A percentile compares a stretch with the other conserved stretches of the same genome.
phyloP scores from a whole-genome alignment of 2,113 vertebrate species.

The Cepphus grylle region DNA sequence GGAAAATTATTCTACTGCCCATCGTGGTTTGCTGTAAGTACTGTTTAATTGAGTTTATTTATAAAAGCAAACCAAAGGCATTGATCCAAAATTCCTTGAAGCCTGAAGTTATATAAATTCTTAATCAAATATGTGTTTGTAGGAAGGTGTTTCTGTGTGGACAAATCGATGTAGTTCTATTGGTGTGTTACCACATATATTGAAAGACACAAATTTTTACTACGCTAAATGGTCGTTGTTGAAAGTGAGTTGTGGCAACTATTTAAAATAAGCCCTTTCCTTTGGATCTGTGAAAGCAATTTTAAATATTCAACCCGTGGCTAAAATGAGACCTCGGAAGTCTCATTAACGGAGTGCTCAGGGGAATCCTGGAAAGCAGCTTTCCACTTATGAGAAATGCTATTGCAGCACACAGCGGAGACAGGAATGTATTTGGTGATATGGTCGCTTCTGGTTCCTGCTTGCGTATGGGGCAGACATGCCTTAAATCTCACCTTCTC shows the following conservation, averaged over 20 bases:
- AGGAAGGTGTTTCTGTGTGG: neutral
- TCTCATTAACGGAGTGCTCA: neutral
- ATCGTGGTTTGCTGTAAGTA: neutral
- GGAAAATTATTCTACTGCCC: conserved; percentile 4
- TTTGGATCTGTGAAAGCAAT: neutral
- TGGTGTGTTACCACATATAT: neutral
- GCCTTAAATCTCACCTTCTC: neutral
- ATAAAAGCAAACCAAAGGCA: conserved; percentile 25
- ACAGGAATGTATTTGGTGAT: rapidly evolving
- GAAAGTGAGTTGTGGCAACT: neutral
- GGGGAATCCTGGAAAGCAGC: neutral
- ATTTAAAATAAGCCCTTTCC: neutral
- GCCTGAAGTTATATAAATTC: conserved; percentile 25
- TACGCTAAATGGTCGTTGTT: neutral
- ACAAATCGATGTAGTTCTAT: neutral
- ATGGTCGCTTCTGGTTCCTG: rapidly evolving
- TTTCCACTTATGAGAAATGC: neutral
- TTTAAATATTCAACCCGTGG: neutral
- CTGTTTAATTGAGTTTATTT: conserved; percentile 42
- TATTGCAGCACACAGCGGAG: neutral
- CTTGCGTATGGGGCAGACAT: neutral
- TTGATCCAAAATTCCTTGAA: conserved; percentile 35
- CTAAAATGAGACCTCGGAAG: neutral
- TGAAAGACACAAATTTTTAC: neutral
- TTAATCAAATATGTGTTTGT: conserved; percentile 38